Base-by-base conservation (phyloP, 2,113 vertebrate species). In the Sinocyclocheilus grahami region DNA sequence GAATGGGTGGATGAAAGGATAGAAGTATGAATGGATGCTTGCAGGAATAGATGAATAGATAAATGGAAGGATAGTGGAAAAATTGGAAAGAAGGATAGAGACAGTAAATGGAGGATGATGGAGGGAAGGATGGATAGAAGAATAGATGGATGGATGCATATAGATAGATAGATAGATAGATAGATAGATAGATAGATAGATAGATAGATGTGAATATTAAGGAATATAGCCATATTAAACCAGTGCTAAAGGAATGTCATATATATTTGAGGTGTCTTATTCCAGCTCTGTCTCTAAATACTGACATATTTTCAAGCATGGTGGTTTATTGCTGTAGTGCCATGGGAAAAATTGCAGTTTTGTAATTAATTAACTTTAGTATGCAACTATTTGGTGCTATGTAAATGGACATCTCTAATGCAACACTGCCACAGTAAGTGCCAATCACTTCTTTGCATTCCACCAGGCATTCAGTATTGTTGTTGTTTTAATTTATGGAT, bases 401-500 rank as follows among this genome's bases (percentile, higher is more conserved):
- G 24, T 30, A 30, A 76, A 83, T 74, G 30, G 30, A 72, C 48
- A 74, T 55, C 69, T 60, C 69, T 18, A 42, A 24, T 84, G 7
- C 53, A 60, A 60, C 37, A 42, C 42, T 42, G 42, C 42, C 42
- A 42, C 42, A 46, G 42, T 48, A 48, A 62, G 83, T 30, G 33
- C 53, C 83, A 84, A 20, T 60, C 58, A 30, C 14, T 75, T 39
- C n/a, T 42, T 83, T n/a, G 22, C 53, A 63, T 74, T 72, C 83
- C 74, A 53, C 37, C 18, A 62, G 55, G 72, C 24, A 27, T 76
- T 65, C 24, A 4, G 4, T 14, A 46, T 42, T 30, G 62, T 46
- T 63, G 22, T 24, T 22, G 58, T 48, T 51, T 74, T 60, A 37
- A 75, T 75, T 85, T 75, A 76, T 67, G 72, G 83, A 85, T 51